Percentiles rank a stretch among this genome's conserved stretches.
These are phyloP conservation scores for Adrianichthys oophorus DNA, from an alignment of 2,797 vertebrate genomes.

Conservation along the genomic window DNA sequence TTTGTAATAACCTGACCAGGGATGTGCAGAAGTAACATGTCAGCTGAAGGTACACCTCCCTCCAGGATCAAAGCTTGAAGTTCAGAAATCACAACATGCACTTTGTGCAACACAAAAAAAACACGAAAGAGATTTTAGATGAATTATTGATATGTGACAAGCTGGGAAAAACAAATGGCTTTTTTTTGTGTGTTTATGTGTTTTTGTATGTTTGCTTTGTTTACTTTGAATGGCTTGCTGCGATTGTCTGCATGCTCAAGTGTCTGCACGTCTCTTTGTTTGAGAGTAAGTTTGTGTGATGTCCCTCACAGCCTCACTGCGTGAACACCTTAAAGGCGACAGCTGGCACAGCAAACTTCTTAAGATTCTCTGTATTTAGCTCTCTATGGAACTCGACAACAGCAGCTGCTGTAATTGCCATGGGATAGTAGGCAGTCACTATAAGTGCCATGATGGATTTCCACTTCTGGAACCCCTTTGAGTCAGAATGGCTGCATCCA, in stretches of 20 bases:
- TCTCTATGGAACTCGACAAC: too few species aligned
- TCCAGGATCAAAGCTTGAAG: too few species aligned
- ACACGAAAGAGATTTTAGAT: conserved; percentile 4
- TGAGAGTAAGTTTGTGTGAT: conserved; percentile 36
- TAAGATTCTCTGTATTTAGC: too few species aligned
- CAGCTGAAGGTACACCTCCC: too few species aligned
- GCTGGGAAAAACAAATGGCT: not conserved
- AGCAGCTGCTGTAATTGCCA: too few species aligned
- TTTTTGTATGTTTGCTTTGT: conserved; percentile 25
- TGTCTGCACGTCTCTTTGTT: conserved; percentile 23
- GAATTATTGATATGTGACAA: conserved; percentile 2
- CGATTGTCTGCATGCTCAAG: conserved; percentile 30
- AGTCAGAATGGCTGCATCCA: too few species aligned
- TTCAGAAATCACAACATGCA: not conserved
- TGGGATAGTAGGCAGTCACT: too few species aligned
- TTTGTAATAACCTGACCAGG: too few species aligned
- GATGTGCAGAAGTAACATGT: too few species aligned
- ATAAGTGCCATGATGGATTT: too few species aligned
- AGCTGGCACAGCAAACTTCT: not conserved
- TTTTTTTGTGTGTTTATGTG: conserved; percentile 29
- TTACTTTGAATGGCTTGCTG: conserved; percentile 30
- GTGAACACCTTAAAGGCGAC: not conserved
- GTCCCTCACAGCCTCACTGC: conserved; percentile 29
- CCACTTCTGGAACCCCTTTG: too few species aligned
- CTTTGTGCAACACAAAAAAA: not conserved